Base-by-base conservation (phyloP, 2,113 vertebrate genomes). In the Dicrurus megarhynchus region DNA sequence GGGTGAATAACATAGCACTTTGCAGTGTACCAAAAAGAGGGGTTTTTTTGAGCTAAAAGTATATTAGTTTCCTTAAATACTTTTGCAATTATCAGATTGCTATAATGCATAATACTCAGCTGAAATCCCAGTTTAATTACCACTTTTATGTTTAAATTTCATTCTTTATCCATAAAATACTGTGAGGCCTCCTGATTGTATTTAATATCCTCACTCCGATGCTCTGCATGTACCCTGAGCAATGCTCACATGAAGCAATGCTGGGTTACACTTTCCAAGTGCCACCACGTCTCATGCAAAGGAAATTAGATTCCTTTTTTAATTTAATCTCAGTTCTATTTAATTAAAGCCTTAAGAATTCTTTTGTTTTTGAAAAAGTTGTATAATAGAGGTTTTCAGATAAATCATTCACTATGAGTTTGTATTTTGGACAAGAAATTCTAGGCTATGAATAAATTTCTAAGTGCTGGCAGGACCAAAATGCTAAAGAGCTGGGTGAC, bases 341-440 rank as follows among this genome's bases (percentile, higher is more conserved):
- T 98, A 98, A 97, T 98, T 97, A 98, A 97, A 97, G 85, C 93
- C 84, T 93, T 78, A 92, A 96, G 67, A 85, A 89, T 97, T 96
- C 82, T 96, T 97, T 96, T 97, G 86, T 6, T 88, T 95, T 90
- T 96, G 53, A 96, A 96, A 88, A 96, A 76, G 22, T 55, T 75
- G n/a, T 95, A 97, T 96, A 97, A 91, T 83, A 89, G 67, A 89
- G 13, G 64, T 64, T 86, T 97, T 96, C 2, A 11, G 63, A 56
- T 97, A 93, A 96, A 96, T 96, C 42, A 87, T 69, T 97, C 71
- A 70, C 35, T 68, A 22, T 59, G 74, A 81, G 13, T 92, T 95
- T 94, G 77, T 97, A 97, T 97, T 93, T 88, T 92, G 75, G 86
- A 93, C 55, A 77, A 94, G 63, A 91, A 87, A 95, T 89, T 96